phyloP scores from a whole-genome alignment of 2,113 vertebrate genomes.

The Lipophrys pholis region DNA sequence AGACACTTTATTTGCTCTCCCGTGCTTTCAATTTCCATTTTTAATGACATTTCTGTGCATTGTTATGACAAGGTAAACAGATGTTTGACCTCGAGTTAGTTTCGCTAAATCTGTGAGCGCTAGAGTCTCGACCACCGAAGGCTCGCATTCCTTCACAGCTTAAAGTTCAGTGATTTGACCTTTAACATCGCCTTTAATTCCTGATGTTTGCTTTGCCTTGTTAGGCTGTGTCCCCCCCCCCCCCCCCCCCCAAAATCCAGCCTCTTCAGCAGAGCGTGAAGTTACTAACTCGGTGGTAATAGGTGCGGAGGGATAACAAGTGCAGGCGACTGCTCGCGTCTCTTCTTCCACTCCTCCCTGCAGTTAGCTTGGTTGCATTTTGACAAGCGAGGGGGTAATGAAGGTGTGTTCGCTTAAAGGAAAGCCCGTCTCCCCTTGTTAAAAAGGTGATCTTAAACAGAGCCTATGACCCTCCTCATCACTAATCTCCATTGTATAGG shows the following conservation, averaged over 20 bases:
- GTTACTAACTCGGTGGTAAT: neutral
- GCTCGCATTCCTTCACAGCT: constrained; percentile 69
- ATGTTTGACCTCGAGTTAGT: neutral
- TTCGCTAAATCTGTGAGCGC: constrained; percentile 32
- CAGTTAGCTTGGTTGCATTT: constrained; percentile 34
- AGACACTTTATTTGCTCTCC: too few relatives aligned
- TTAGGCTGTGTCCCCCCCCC: constrained; percentile 59
- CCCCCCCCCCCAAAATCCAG: constrained; percentile 51
- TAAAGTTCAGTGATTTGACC: constrained; percentile 76
- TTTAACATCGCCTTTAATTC: constrained; percentile 70
- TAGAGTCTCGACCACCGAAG: constrained; percentile 23
- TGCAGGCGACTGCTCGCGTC: too few relatives aligned
- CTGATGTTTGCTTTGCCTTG: constrained; percentile 68
- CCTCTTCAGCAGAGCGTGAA: constrained; percentile 63
- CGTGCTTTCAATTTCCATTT: neutral
- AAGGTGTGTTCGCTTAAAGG: constrained; percentile 52
- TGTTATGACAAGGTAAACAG: neutral
- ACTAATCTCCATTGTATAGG: constrained; percentile 74
- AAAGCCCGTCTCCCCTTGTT: constrained; percentile 40
- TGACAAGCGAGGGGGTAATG: constrained; percentile 37
- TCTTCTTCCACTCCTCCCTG: constrained; percentile 24
- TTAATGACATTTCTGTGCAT: neutral
- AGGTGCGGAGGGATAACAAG: too few relatives aligned
- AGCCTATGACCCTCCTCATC: constrained; percentile 54
- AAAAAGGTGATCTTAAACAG: constrained; percentile 70